Evolutionary conservation across 2,797 vertebrate genomes (phyloP), one percentile per base, ranked within the genome.

Genomic region (Artibeus jamaicensis): DNA sequence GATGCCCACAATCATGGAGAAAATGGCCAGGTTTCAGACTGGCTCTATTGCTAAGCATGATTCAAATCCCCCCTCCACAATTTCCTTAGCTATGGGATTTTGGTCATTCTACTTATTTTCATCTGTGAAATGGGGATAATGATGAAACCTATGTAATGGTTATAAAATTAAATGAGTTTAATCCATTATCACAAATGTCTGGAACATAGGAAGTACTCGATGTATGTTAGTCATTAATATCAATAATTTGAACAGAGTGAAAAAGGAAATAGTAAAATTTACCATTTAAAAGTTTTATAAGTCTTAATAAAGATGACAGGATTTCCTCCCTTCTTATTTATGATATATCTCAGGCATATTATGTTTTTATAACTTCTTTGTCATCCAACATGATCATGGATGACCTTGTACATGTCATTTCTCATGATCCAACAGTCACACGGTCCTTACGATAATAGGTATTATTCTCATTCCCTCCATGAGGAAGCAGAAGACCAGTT

Each of bases 121-220:
- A 32, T 71, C 71, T 94, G 14, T 86, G 87, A 97, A 86, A 87
- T 70, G 34, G 68, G 22, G 8, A 19, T 89, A 48, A 57, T 7
- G 77, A 90, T 39, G 16, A 67, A 53, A 68, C 4, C 14, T 90
- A 50, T 16, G 7, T 79, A 10, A 73, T 57, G 16, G 62, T 68
- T 95, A 62, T 81, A 71, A 44, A 94, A 73, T 68, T 65, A 83
- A 82, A 39, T 67, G 22, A 53, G 32, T 85, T 86, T 87, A 92
- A 82, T 59, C 39, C 18, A 37, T 79, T 81, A 84, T 57, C 3
- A 34, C 21, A 77, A 93, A 91, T 14, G 67, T 84, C 79, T 84
- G 74, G 21, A 74, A 92, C 50, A 74, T 0, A 95, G 42, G 26
- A 67, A 48, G 2, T n/a, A 26, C 15, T 71, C 22, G 21, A 21